phyloP scores from a whole-genome alignment of 2,888 invertebrate genomes.

The Pelosia muscerda region DNA sequence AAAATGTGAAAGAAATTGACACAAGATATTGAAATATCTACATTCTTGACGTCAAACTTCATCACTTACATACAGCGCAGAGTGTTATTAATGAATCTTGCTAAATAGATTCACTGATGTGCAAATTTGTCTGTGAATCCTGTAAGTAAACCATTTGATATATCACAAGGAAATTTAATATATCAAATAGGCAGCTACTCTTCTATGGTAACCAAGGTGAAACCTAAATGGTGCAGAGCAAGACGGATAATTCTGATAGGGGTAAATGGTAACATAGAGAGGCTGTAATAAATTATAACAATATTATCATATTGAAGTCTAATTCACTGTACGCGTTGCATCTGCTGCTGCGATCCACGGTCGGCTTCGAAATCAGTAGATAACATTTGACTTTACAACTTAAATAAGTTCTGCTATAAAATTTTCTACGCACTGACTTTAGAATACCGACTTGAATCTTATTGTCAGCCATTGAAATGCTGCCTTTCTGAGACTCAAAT shows the following conservation, averaged over 20 bases:
- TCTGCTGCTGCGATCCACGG: too few species aligned
- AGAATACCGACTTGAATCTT: constrained; percentile 15
- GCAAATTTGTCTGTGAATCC: neutral
- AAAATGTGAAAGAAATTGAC: neutral
- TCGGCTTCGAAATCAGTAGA: too few species aligned
- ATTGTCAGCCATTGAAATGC: constrained; percentile 20
- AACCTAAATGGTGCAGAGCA: too few species aligned
- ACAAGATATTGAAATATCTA: neutral
- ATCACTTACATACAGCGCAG: neutral
- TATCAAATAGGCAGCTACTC: too few species aligned
- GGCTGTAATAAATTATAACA: too few species aligned
- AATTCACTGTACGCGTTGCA: too few species aligned
- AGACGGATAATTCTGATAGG: too few species aligned
- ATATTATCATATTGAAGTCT: too few species aligned
- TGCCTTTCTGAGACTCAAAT: constrained; percentile 7
- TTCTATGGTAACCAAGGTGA: too few species aligned
- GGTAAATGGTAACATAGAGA: too few species aligned
- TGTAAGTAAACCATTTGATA: too few species aligned
- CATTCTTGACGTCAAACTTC: neutral
- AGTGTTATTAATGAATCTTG: neutral
- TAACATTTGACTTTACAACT: neutral
- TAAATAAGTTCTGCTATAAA: neutral
- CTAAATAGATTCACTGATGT: neutral
- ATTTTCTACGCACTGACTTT: neutral
- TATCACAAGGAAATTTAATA: too few species aligned